Conservation (phyloP, 2,888 invertebrate species). For the Tetropium fuscum region DNA sequence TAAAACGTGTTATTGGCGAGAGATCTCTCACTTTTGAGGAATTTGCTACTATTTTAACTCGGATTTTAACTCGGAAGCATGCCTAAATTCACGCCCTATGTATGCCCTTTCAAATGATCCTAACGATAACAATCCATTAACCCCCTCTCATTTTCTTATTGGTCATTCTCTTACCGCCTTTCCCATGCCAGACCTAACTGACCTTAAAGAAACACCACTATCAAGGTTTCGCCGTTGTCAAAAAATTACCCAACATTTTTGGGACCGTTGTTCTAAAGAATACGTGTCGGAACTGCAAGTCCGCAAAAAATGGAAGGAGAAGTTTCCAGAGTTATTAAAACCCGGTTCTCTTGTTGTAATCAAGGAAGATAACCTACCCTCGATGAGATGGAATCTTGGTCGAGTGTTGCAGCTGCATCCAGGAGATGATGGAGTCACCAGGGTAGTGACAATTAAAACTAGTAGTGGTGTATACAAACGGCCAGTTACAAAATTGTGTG, state of each 20-base stretch:
- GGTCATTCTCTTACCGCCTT: neutral
- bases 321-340: neutral
- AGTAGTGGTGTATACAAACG: neutral
- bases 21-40: neutral
- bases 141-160: constrained; percentile 19
- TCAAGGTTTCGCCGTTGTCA: neutral
- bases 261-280: constrained; percentile 1
- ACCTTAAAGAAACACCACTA: neutral
- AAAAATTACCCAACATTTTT: constrained; percentile 9
- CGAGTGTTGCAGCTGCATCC: neutral
- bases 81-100: constrained; percentile 9
- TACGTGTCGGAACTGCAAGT: constrained; percentile 12
- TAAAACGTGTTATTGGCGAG: constrained; percentile 5
- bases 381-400: constrained; percentile 6
- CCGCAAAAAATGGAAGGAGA: constrained; percentile 10
- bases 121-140: neutral
- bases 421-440: neutral
- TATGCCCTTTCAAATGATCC: constrained; percentile 11
- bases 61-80: constrained; percentile 18
- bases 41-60: neutral
- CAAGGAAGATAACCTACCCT: constrained; percentile 14
- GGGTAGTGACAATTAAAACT: neutral
- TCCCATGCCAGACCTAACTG: neutral
- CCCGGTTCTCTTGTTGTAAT: constrained; percentile 12
- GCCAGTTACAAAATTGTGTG: too few relatives aligned